Evolutionary conservation across 1,140 invertebrate genomes (phyloP).

Genomic region (Aporrectodea caliginosa): DNA sequence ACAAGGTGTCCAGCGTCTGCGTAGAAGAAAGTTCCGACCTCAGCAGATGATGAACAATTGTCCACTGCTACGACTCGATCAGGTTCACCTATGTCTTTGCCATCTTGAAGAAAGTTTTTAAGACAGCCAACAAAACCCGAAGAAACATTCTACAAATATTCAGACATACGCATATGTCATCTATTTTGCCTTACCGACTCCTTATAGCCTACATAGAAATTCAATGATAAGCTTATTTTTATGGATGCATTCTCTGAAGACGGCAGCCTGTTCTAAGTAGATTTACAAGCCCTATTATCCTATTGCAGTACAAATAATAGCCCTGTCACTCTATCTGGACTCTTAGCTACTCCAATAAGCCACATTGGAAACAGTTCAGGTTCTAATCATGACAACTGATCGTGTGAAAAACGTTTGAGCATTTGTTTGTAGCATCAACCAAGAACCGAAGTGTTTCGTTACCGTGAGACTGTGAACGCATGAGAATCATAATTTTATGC

Average conservation of each 20-base stretch:
- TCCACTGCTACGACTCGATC: constrained; percentile 38
- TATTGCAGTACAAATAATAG: too few species aligned
- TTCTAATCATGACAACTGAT: neutral
- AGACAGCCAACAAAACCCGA: constrained; percentile 81
- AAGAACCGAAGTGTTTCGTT: neutral
- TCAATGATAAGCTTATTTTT: too few species aligned
- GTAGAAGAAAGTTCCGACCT: constrained; percentile 84
- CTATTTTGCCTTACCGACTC: neutral
- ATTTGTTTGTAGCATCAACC: neutral
- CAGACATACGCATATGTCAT: neutral
- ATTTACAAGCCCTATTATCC: neutral
- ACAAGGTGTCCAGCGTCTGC: constrained; percentile 67
- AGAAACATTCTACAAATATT: constrained; percentile 58
- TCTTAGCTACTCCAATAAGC: too few species aligned
- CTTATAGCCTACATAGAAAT: neutral
- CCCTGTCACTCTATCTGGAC: too few species aligned
- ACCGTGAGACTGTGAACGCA: neutral
- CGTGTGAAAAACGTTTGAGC: neutral
- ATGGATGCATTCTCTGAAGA: neutral
- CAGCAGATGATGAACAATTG: constrained; percentile 74
- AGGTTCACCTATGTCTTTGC: constrained; percentile 63
- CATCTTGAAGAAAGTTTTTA: constrained; percentile 70
- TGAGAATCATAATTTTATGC: neutral
- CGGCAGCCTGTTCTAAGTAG: neutral
- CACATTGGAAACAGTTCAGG: too few species aligned